phyloP scores from a whole-genome alignment of 2,113 vertebrate genomes.

The Heterotilapia buettikoferi region DNA sequence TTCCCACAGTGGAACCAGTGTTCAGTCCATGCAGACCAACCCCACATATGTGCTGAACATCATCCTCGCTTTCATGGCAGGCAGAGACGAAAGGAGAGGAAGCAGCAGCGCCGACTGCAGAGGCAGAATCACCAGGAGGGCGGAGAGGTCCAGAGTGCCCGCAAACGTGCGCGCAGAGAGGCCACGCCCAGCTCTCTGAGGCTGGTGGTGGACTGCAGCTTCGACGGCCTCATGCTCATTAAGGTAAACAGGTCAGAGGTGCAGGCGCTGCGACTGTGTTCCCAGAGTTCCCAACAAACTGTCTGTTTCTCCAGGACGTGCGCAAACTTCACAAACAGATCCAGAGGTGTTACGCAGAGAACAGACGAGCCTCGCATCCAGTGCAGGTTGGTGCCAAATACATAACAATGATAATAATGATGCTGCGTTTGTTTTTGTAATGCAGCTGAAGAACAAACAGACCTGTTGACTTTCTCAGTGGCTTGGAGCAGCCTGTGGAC shows the following conservation, averaged over 20 bases:
- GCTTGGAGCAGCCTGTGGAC: fast-evolving
- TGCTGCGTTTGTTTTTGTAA: fast-evolving
- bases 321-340: slow-evolving; percentile 98
- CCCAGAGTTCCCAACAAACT: not conserved
- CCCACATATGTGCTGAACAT: not conserved
- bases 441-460: not conserved
- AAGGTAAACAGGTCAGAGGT: slow-evolving; percentile 70
- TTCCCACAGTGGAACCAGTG: not conserved
- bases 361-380: slow-evolving; percentile 83
- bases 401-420: fast-evolving
- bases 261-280: fast-evolving
- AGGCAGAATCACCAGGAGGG: slow-evolving; percentile 62
- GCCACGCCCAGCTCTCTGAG: slow-evolving; percentile 76
- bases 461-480: not conserved
- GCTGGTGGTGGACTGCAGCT: slow-evolving; percentile 92
- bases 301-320: slow-evolving; percentile 76
- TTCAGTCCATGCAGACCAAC: not conserved
- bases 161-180: slow-evolving; percentile 77
- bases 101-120: slow-evolving; percentile 84
- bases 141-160: slow-evolving; percentile 38
- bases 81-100: slow-evolving; percentile 88
- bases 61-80: slow-evolving; percentile 59
- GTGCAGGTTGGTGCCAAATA: slow-evolving; percentile 77
- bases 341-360: slow-evolving; percentile 94
- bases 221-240: slow-evolving; percentile 86